Evolutionary conservation across 2,113 vertebrate species (phyloP).

Genomic region (Centropristis striata): DNA sequence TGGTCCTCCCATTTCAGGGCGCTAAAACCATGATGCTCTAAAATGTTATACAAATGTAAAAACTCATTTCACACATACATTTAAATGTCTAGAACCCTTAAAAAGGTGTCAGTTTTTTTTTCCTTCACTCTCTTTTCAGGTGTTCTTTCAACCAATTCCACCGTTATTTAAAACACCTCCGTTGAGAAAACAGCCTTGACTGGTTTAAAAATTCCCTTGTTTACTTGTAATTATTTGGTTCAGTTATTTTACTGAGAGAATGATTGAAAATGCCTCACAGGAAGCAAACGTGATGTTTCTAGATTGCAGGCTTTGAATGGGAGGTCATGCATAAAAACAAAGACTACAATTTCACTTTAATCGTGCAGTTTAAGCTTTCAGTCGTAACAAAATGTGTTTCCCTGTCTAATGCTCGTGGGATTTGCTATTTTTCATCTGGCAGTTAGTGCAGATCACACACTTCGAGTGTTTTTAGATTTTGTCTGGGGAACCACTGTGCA

Average conservation of each 20-base stretch:
- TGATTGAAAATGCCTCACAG: background rate
- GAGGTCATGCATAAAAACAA: slow-evolving; percentile 18
- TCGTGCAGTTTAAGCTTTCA: background rate
- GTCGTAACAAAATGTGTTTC: background rate
- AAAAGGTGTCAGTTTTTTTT: background rate
- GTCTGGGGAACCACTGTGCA: background rate
- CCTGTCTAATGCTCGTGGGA: background rate
- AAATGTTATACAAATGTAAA: background rate
- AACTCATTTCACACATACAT: background rate
- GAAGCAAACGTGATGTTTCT: background rate
- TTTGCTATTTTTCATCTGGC: background rate
- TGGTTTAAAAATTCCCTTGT: background rate
- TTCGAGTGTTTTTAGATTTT: background rate
- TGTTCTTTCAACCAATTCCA: background rate
- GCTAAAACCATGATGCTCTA: background rate
- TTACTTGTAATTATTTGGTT: background rate
- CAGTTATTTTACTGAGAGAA: background rate
- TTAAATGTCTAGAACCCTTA: background rate
- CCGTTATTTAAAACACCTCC: background rate
- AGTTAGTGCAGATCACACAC: background rate
- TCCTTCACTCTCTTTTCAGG: background rate
- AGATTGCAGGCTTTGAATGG: background rate
- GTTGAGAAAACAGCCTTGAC: background rate
- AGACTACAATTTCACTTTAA: background rate
- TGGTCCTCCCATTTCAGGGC: slow-evolving; percentile 16